Percentiles rank a stretch among this genome's conserved stretches.
Evolutionary conservation across 2,888 invertebrate species (phyloP).

Genomic region (Mythimna pallens): DNA sequence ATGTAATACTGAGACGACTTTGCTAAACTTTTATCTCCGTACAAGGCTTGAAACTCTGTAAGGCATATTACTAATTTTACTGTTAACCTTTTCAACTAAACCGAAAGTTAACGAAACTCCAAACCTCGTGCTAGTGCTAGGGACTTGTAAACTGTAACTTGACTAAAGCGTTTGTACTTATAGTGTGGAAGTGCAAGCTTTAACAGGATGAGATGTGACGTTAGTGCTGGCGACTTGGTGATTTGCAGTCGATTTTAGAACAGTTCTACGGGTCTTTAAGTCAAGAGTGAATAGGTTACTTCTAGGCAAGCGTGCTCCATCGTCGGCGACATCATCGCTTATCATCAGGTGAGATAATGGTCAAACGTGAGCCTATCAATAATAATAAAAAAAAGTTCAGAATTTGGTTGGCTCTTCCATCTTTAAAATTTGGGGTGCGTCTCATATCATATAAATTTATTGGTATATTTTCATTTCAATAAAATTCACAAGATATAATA

Average conservation of each 20-base stretch:
- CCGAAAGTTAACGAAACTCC: constrained; percentile 27
- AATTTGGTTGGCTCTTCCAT: neutral
- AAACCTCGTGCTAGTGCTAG: constrained; percentile 10
- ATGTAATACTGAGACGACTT: constrained; percentile 21
- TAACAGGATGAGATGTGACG: neutral
- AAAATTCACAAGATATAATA: no score
- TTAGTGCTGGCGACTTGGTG: neutral
- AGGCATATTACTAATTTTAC: constrained; percentile 44
- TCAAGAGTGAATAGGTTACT: no score
- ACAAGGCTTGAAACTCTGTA: constrained; percentile 19
- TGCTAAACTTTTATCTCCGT: constrained; percentile 44
- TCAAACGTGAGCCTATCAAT: no score
- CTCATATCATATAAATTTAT: no score
- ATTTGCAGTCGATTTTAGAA: neutral
- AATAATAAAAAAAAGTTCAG: no score
- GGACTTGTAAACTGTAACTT: constrained; percentile 26
- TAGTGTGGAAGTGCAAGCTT: constrained; percentile 1
- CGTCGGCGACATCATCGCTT: no score
- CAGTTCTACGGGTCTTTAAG: no score
- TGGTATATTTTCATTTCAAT: no score
- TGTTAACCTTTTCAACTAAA: constrained; percentile 34
- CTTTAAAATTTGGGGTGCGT: no score
- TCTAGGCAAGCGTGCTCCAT: no score
- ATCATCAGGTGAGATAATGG: no score
- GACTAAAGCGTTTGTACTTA: constrained; percentile 14